Evolutionary conservation across 2,113 vertebrate genomes (phyloP).

Genomic region (Mesoclemmys tuberculata): DNA sequence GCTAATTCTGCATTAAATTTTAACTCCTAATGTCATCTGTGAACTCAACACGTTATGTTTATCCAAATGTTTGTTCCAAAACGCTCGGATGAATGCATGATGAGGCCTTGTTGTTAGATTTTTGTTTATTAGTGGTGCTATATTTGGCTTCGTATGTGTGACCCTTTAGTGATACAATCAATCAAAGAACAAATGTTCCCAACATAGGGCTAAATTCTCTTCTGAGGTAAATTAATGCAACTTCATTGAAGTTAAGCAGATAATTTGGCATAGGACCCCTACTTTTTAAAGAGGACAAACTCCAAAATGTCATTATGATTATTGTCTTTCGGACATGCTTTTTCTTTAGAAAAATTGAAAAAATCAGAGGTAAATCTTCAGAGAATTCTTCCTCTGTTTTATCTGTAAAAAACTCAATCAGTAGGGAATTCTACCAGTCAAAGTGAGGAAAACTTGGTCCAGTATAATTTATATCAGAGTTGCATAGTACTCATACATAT

Average conservation of each 20-base stretch:
- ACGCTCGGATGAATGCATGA: not conserved
- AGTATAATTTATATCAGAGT: not conserved
- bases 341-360: not conserved
- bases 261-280: not conserved
- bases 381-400: not conserved
- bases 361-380: not conserved
- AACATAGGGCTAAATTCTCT: conserved; percentile 21
- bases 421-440: not conserved
- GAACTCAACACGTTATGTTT: not conserved
- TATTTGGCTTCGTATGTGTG: not conserved
- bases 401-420: not conserved
- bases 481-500: not conserved
- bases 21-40: not conserved
- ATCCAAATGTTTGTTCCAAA: not conserved
- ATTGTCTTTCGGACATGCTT: not conserved
- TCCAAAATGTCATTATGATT: not conserved
- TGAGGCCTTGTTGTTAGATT: not conserved
- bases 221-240: not conserved
- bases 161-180: not conserved
- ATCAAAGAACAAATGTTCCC: not conserved
- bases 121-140: not conserved
- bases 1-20: conserved; percentile 9
- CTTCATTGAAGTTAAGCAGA: conserved; percentile 38
- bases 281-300: not conserved
- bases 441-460: not conserved